Percentiles rank a stretch among this genome's conserved stretches.
These are phyloP conservation scores for Rutilus rutilus DNA, from an alignment of 2,113 vertebrate species.

Conservation along the genomic window DNA sequence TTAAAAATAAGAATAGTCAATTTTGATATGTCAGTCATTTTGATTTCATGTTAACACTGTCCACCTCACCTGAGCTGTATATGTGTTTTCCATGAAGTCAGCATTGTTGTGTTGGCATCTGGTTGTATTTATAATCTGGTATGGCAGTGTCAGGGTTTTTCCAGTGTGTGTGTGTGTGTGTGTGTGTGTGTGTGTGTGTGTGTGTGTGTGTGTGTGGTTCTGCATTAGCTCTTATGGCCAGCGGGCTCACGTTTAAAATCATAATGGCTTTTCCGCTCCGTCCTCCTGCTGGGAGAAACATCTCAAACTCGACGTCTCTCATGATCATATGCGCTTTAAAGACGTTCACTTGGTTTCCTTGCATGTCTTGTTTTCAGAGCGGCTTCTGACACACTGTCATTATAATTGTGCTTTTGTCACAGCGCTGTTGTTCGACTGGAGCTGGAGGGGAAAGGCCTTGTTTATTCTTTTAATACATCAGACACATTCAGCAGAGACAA, in stretches of 20 bases:
- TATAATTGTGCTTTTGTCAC: slow-evolving; percentile 32
- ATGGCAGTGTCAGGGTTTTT: slow-evolving; percentile 32
- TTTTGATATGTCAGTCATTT: not conserved
- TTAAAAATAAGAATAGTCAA: no score
- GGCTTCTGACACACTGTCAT: slow-evolving; percentile 4
- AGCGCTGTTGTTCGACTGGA: not conserved
- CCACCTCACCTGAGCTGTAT: not conserved
- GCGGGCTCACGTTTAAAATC: slow-evolving; percentile 31
- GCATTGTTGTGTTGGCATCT: slow-evolving; percentile 2
- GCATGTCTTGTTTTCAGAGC: not conserved
- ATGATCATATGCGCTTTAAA: not conserved
- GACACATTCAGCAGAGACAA: not conserved
- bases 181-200: no score
- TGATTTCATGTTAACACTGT: not conserved
- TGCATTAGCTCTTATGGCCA: slow-evolving; percentile 43
- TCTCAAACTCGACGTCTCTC: not conserved
- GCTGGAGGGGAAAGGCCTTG: not conserved
- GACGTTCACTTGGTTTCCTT: not conserved
- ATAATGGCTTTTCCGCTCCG: slow-evolving; percentile 37
- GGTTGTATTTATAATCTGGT: not conserved
- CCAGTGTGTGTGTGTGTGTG: not conserved
- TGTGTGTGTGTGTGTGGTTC: not conserved
- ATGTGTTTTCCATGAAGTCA: slow-evolving; percentile 4
- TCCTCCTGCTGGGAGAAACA: slow-evolving; percentile 9
- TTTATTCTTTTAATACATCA: slow-evolving; percentile 15